Base-by-base conservation (phyloP, 2,888 invertebrate genomes). In the Macropis europaea region DNA sequence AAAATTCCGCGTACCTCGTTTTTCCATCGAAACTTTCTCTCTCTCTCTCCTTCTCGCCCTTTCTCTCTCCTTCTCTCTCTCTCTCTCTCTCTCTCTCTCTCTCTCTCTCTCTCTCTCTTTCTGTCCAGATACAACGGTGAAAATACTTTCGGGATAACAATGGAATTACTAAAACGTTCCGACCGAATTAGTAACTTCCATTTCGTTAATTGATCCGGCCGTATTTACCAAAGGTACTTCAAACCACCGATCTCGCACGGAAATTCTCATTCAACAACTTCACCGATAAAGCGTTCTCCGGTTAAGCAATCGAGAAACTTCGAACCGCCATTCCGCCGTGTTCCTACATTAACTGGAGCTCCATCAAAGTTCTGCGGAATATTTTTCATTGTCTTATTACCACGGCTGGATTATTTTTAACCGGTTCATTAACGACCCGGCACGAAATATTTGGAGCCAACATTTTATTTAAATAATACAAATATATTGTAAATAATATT, bases 121-220 rank as follows among this genome's bases (percentile, higher is more conserved):
- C n/a, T n/a, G n/a, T n/a, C n/a, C n/a, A n/a, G n/a, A n/a, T n/a
- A n/a, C n/a, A n/a, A n/a, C n/a, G n/a, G n/a, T n/a, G n/a, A n/a
- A n/a, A n/a, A n/a, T n/a, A 42, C 28, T 17, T 54, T 28, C 11
- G 6, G 11, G 42, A 19, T 30, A 19, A 11, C 22, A 30, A 42
- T 22, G 9, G 30, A 13, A 42, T 22, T 30, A 22, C 19, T 11
- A 28, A 42, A 54, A 13, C 30, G 30, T 17, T 42, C 9, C 54
- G 22, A 42, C 30, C n/a, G 42, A 42, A 54, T 54, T 42, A 54
- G 28, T 42, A 54, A 42, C 54, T 54, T 28, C 28, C 54, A 54
- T 54, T 30, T 42, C 54, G 40, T 22, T 54, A 54, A 54, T 42
- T 42, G 54, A 54, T 54, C 42, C 22, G 11, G n/a, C 30, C 28